phyloP scores from a whole-genome alignment of 2,888 invertebrate genomes.

The Spodoptera picta region DNA sequence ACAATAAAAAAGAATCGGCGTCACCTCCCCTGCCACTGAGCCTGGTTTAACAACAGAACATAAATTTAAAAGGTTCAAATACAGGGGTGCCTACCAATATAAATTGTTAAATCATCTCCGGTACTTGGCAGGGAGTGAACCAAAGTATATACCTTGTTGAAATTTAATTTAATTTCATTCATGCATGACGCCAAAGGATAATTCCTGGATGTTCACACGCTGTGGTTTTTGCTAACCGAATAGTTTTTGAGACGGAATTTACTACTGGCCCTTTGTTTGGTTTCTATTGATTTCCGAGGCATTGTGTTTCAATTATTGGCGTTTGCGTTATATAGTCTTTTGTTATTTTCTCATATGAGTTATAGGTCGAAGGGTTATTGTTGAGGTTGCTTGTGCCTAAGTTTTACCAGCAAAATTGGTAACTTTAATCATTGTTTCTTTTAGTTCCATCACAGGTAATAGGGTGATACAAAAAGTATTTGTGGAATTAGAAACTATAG shows the following conservation, averaged over 20 bases:
- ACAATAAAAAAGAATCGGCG: conserved; percentile 57
- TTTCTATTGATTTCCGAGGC: conserved; percentile 36
- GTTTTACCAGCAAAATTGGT: no score
- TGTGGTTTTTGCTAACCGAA: conserved; percentile 28
- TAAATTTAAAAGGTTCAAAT: conserved; percentile 63
- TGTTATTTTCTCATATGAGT: no score
- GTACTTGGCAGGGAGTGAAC: conserved; percentile 38
- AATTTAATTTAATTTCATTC: conserved; percentile 68
- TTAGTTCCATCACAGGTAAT: no score
- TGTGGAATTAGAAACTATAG: no score
- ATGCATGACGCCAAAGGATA: conserved; percentile 51
- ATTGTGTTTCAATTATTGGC: neutral
- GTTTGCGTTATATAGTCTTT: no score
- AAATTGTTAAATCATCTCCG: conserved; percentile 60
- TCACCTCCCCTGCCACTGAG: conserved; percentile 39
- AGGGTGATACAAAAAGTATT: no score
- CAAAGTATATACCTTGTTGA: conserved; percentile 54
- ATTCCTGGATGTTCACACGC: conserved; percentile 30
- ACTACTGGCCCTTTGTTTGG: conserved; percentile 10
- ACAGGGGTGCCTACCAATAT: conserved; percentile 47
- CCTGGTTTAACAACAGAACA: conserved; percentile 55
- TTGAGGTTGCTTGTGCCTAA: no score
- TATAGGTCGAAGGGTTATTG: no score
- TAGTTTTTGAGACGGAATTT: conserved; percentile 47
- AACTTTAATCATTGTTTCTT: no score